Evolutionary conservation across 1,140 invertebrate species (phyloP).

Genomic region (Atopsyche davidsoni): DNA sequence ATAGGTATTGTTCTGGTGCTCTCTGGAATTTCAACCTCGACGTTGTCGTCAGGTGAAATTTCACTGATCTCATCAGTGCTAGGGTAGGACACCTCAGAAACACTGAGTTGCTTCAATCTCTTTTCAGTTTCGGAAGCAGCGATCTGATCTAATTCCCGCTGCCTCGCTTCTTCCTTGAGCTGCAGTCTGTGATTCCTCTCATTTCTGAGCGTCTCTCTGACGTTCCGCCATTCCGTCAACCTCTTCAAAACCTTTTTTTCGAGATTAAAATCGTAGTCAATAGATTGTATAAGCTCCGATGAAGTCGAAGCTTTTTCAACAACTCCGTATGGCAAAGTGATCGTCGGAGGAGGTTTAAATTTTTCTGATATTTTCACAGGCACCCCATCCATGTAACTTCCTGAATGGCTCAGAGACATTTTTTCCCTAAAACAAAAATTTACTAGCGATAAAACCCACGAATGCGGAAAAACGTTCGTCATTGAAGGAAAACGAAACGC

Average conservation of each 20-base stretch:
- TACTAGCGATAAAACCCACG: constrained; percentile 11
- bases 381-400: constrained; percentile 68
- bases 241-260: constrained; percentile 64
- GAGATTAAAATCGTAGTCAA: constrained; percentile 62
- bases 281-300: constrained; percentile 49
- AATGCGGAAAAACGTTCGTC: constrained; percentile 29
- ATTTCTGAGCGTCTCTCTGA: constrained; percentile 53
- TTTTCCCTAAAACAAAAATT: constrained; percentile 18
- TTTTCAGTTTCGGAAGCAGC: constrained; percentile 45
- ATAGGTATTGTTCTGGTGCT: constrained; percentile 26
- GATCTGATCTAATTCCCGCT: constrained; percentile 41
- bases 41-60: constrained; percentile 47
- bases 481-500: no score
- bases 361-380: constrained; percentile 82
- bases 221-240: constrained; percentile 60
- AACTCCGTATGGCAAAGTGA: constrained; percentile 62
- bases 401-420: constrained; percentile 41
- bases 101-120: constrained; percentile 49
- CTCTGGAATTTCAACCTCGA: constrained; percentile 24
- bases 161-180: constrained; percentile 47
- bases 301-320: constrained; percentile 49
- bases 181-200: constrained; percentile 53
- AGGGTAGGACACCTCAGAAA: constrained; percentile 53
- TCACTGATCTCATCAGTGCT: constrained; percentile 46
- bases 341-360: constrained; percentile 69